Conservation (phyloP, 2,113 vertebrate species). For the human region DNA sequence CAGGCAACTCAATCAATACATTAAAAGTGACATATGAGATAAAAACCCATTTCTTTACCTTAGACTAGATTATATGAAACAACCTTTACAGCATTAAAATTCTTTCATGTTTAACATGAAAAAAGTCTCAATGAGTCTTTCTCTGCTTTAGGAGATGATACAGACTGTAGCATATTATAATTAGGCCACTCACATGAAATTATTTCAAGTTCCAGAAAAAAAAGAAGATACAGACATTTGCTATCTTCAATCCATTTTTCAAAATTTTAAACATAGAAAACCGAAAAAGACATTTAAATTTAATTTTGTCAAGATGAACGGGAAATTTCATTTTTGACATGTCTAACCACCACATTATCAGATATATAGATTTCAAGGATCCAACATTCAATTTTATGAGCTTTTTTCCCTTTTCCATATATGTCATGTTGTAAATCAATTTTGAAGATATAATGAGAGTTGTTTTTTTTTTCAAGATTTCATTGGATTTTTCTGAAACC, state of each 20-base stretch:
- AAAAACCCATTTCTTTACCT: neutral
- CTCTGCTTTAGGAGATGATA: neutral
- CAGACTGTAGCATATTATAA: neutral
- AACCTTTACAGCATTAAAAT: slow-evolving; percentile 24
- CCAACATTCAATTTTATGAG: slow-evolving; percentile 77
- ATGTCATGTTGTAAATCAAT: slow-evolving; percentile 79
- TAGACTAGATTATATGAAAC: neutral
- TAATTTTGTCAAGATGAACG: slow-evolving; percentile 75
- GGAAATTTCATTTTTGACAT: slow-evolving; percentile 74
- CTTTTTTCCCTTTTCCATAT: slow-evolving; percentile 60
- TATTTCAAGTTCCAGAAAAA: slow-evolving; percentile 9
- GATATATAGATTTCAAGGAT: slow-evolving; percentile 78
- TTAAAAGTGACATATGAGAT: neutral
- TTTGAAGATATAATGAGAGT: slow-evolving; percentile 80
- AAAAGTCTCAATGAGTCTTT: neutral
- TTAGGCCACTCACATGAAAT: slow-evolving; percentile 9
- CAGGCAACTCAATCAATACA: neutral
- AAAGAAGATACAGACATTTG: slow-evolving; percentile 24
- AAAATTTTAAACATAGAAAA: slow-evolving; percentile 66
- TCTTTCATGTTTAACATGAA: neutral
- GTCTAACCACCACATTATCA: slow-evolving; percentile 69
- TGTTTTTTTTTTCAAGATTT: slow-evolving; percentile 51
- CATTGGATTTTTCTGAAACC: slow-evolving; percentile 80
- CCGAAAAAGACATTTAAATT: slow-evolving; percentile 72
- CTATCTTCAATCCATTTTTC: slow-evolving; percentile 53